phyloP scores from a whole-genome alignment of 2,113 vertebrate species.

The Cathartes aura region DNA sequence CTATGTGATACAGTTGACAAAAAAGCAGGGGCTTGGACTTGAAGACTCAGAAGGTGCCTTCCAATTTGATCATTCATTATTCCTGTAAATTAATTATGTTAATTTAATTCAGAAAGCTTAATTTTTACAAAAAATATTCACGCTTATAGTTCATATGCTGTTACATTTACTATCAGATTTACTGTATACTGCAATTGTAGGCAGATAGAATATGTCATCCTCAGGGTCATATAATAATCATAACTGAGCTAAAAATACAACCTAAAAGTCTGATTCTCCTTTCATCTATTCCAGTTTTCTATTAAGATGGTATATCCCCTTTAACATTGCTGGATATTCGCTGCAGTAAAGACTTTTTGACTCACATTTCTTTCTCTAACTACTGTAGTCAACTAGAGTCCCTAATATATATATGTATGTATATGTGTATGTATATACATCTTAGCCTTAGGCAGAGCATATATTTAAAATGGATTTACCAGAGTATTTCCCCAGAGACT shows the following conservation, averaged over 20 bases:
- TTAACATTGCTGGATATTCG: neutral
- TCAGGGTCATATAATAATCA: neutral
- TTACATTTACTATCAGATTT: neutral
- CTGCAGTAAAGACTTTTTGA: neutral
- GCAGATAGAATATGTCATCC: neutral
- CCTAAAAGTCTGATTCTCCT: neutral
- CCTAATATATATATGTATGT: neutral
- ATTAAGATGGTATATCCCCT: neutral
- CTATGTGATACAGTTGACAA: neutral
- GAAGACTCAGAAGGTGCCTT: neutral
- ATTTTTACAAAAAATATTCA: neutral
- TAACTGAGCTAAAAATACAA: neutral
- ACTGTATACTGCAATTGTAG: neutral
- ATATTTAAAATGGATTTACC: constrained; percentile 19
- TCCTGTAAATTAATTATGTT: neutral
- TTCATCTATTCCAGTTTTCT: neutral
- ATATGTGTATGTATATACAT: neutral
- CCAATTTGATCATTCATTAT: neutral
- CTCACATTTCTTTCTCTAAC: neutral
- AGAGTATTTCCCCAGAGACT: constrained; percentile 13
- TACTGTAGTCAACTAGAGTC: neutral
- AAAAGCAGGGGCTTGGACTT: neutral
- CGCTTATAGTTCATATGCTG: neutral
- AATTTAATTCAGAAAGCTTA: neutral
- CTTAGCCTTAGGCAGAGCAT: constrained; percentile 11